phyloP scores from a whole-genome alignment of 2,888 invertebrate species.

The Helicoverpa assulta region DNA sequence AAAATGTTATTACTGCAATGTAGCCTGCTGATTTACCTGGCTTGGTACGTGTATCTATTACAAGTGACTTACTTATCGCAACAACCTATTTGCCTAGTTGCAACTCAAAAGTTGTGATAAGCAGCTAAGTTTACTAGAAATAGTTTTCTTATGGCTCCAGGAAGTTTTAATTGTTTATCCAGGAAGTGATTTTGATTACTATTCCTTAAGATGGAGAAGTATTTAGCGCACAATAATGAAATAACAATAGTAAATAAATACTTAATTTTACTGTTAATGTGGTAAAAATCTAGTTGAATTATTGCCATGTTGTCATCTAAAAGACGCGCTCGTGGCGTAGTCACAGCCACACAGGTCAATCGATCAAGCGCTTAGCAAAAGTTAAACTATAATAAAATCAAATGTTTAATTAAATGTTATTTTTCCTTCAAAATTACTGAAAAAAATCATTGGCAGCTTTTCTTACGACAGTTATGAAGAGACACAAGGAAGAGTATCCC shows the following conservation, averaged over 20 bases:
- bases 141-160: slow-evolving; percentile 18
- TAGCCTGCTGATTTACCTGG: background rate
- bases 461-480: too few species aligned
- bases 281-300: background rate
- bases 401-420: too few species aligned
- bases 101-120: slow-evolving; percentile 33
- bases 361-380: too few species aligned
- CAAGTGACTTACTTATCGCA: slow-evolving; percentile 35
- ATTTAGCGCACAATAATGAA: background rate
- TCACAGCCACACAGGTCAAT: too few species aligned
- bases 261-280: background rate
- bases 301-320: too few species aligned
- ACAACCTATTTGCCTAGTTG: slow-evolving; percentile 53
- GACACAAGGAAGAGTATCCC: too few species aligned
- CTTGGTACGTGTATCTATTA: slow-evolving; percentile 11
- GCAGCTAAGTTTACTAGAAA: slow-evolving; percentile 30
- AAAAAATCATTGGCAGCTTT: too few species aligned
- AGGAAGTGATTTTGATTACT: background rate
- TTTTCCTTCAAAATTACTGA: too few species aligned
- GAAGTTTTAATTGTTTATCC: slow-evolving; percentile 17
- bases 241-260: too few species aligned
- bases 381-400: too few species aligned
- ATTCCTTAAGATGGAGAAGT: background rate
- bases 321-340: too few species aligned
- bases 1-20: too few species aligned